Percentiles rank a stretch among this genome's conserved stretches.
phyloP scores from a whole-genome alignment of 2,888 invertebrate genomes.

The Drosophila fungiperda region DNA sequence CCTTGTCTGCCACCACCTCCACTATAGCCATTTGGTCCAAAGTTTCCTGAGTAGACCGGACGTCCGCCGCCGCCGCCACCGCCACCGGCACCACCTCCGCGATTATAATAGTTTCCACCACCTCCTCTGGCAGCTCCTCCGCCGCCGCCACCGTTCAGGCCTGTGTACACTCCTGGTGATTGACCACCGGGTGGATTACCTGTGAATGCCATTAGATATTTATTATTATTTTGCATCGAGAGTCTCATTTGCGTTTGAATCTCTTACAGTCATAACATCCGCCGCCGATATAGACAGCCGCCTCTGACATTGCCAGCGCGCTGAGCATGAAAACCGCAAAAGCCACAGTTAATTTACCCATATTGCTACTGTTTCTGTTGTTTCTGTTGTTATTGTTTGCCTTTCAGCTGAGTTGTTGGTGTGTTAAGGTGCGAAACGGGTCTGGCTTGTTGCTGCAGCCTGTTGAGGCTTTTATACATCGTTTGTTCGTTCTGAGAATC shows the following conservation, averaged over 20 bases:
- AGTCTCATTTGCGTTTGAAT: neutral
- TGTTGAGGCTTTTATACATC: conserved; percentile 63
- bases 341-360: conserved; percentile 46
- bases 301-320: conserved; percentile 55
- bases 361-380: conserved; percentile 19
- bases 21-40: conserved; percentile 59
- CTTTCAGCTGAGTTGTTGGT: conserved; percentile 19
- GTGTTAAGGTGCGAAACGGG: conserved; percentile 48
- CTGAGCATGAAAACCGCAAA: conserved; percentile 51
- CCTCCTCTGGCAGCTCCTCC: conserved; percentile 12
- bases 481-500: conserved; percentile 20
- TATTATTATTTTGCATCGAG: conserved; percentile 10
- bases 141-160: conserved; percentile 11
- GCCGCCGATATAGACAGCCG: conserved; percentile 71
- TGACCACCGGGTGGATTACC: conserved; percentile 70
- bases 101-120: conserved; percentile 17
- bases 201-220: conserved; percentile 45
- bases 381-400: conserved; percentile 4
- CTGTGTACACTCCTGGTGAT: conserved; percentile 64
- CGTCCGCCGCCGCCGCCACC: conserved; percentile 39
- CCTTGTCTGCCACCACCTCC: conserved; percentile 35
- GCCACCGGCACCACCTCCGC: conserved; percentile 13
- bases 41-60: conserved; percentile 66
- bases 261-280: conserved; percentile 74
- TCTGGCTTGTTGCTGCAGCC: conserved; percentile 49